These are phyloP conservation scores for Podocnemis expansa DNA, from an alignment of 2,113 vertebrate species.

Conservation along the genomic window DNA sequence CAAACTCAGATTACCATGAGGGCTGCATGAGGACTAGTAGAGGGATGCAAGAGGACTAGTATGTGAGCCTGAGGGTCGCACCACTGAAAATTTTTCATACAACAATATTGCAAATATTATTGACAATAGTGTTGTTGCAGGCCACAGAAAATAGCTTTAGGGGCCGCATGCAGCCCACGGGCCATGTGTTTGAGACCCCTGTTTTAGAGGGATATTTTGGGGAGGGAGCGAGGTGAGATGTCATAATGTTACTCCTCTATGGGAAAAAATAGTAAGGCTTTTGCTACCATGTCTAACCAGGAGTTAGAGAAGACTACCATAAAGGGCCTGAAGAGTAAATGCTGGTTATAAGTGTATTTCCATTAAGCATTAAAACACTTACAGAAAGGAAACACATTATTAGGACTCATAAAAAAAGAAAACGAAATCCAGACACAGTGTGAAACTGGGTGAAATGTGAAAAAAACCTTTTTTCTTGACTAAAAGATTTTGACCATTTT, in stretches of 20 bases:
- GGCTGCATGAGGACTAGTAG: too few species aligned
- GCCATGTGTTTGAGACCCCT: too few species aligned
- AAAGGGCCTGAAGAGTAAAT: background rate
- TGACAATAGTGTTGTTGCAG: too few species aligned
- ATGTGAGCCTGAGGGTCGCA: too few species aligned
- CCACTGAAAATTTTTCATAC: too few species aligned
- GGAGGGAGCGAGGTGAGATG: too few species aligned
- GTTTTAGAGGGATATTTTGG: rapidly evolving
- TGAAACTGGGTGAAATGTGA: background rate
- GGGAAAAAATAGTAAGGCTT: background rate
- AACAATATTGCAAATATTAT: too few species aligned
- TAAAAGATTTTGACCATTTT: background rate
- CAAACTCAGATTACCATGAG: too few species aligned
- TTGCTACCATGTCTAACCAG: background rate
- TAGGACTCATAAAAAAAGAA: background rate
- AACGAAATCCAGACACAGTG: background rate
- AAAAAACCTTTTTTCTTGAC: background rate
- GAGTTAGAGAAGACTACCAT: background rate
- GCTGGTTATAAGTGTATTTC: background rate
- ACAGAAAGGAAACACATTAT: background rate
- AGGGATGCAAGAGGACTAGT: too few species aligned
- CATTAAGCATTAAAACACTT: background rate
- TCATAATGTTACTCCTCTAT: background rate
- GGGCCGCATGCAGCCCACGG: too few species aligned
- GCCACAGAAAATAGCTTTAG: too few species aligned